Base-by-base conservation (phyloP, 1,140 invertebrate species). In the Ceratosolen fusciceps region DNA sequence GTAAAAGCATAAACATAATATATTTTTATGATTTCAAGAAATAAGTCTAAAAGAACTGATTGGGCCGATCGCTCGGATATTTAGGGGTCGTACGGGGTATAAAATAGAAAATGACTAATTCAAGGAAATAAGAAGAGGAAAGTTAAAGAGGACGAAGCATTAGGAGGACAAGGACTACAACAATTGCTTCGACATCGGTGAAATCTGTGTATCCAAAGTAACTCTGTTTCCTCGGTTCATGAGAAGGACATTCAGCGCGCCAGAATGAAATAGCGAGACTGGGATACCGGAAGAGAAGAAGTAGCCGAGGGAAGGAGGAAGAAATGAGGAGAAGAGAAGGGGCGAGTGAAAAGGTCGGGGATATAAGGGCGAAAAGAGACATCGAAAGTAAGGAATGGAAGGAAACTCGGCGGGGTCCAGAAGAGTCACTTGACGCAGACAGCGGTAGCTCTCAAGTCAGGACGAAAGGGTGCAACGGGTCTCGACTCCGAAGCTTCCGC, bases 401-500 rank as follows among this genome's bases (percentile, higher is more conserved):
- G n/a, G n/a, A n/a, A 82, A 77, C 68, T 71, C 43, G 14, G 21
- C 8, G 14, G 54, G n/a, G n/a, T n/a, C n/a, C 60, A n/a, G 85
- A 82, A 83, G 84, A 87, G 84, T 87, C 84, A 86, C 83, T 86
- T 86, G 84, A 85, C 83, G 86, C 83, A 82, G 78, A 80, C 81
- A 82, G 70, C 21, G 58, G 58, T 29, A 43, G 56, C 73, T 74
- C 58, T 74, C 58, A 24, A 74, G 60, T 21, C 21, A 65, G 37
- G 37, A 56, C 21, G 37, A 83, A 80, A 83, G 84, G 83, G 85
- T 54, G 62, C 62, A 54, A 4, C 3, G 29, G 29, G 70, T 72
- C 70, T 49, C 26, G 52, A 34, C 60, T 56, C 49, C 54, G 34
- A 82, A 83, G 84, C 83, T 67, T 67, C 73, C 58, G 67, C 60